Percentiles rank a stretch among this genome's conserved stretches.
Evolutionary conservation across 2,797 vertebrate species (phyloP).

Genomic region (Somateria mollissima): DNA sequence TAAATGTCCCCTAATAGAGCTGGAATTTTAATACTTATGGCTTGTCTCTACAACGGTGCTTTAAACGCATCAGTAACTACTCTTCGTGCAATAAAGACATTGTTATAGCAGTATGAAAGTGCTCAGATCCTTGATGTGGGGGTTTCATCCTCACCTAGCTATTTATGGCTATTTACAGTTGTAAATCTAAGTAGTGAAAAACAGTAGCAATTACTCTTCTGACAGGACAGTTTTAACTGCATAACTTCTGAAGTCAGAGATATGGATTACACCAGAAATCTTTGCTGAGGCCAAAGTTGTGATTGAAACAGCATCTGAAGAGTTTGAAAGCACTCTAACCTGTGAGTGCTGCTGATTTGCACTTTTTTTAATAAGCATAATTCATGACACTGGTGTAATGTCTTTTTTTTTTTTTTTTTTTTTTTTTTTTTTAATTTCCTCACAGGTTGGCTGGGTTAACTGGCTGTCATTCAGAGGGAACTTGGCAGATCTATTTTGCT

Average conservation of each 20-base stretch:
- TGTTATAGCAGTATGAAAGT: background rate
- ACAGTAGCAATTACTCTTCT: background rate
- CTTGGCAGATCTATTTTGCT: slow-evolving; percentile 30
- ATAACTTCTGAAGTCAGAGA: background rate
- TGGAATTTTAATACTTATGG: background rate
- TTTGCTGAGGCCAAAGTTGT: background rate
- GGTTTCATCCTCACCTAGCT: background rate
- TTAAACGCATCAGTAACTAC: background rate
- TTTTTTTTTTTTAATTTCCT: background rate
- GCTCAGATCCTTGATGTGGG: background rate
- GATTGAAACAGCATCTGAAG: background rate
- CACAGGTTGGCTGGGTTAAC: slow-evolving; percentile 68
- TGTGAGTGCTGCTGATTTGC: background rate
- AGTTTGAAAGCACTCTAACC: background rate
- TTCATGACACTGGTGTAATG: background rate
- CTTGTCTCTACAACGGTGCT: background rate
- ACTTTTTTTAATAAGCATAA: background rate
- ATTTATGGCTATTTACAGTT: background rate
- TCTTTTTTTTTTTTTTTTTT: background rate
- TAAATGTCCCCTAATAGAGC: background rate
- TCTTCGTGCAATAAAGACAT: background rate
- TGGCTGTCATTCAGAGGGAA: slow-evolving; percentile 42
- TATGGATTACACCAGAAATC: background rate
- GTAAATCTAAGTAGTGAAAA: background rate
- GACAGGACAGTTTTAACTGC: background rate